These are phyloP conservation scores for Microdon myrmicae DNA, from an alignment of 2,888 invertebrate species.

Conservation along the genomic window DNA sequence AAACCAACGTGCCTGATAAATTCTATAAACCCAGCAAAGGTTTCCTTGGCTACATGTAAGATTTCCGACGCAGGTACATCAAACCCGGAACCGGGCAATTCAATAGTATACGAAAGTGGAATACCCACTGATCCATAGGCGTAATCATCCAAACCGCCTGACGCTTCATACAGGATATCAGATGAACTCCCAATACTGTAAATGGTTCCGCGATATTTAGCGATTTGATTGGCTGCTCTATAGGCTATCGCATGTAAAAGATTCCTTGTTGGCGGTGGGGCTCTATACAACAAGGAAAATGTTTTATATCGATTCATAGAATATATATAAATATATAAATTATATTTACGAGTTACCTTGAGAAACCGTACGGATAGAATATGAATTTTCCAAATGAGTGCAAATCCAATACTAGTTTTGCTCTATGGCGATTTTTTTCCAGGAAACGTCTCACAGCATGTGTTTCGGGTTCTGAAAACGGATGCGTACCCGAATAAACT, in stretches of 20 bases:
- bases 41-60: conserved; percentile 65
- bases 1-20: conserved; percentile 64
- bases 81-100: conserved; percentile 72
- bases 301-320: conserved; percentile 12
- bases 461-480: conserved; percentile 65
- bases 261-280: conserved; percentile 60
- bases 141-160: conserved; percentile 76
- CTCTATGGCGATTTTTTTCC: conserved; percentile 62
- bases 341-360: conserved; percentile 57
- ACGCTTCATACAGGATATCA: conserved; percentile 70
- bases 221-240: conserved; percentile 64
- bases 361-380: conserved; percentile 66
- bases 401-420: conserved; percentile 65
- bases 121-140: conserved; percentile 71
- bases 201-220: conserved; percentile 62
- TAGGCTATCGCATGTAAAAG: conserved; percentile 62
- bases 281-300: conserved; percentile 56
- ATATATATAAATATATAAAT: background rate
- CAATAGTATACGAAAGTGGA: conserved; percentile 73
- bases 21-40: conserved; percentile 65
- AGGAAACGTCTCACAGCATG: conserved; percentile 61
- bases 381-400: conserved; percentile 67
- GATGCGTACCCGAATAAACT: conserved; percentile 62
- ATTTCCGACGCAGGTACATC: conserved; percentile 63
- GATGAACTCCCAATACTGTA: conserved; percentile 70